These are phyloP conservation scores for Pelodiscus sinensis DNA, from an alignment of 2,113 vertebrate genomes.

Conservation along the genomic window DNA sequence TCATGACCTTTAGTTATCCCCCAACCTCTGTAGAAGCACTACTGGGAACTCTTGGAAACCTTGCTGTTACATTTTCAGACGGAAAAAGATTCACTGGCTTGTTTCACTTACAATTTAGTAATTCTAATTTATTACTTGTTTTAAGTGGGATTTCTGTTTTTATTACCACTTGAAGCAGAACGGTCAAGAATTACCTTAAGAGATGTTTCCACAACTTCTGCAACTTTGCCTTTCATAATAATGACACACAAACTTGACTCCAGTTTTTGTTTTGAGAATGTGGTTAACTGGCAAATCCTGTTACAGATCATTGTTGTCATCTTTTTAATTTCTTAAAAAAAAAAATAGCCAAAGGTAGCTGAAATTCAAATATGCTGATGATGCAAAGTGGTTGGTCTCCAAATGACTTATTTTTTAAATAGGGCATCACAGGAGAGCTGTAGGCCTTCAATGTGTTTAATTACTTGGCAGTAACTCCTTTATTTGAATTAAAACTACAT, in stretches of 20 bases:
- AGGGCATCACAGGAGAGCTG: neutral
- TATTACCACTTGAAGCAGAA: neutral
- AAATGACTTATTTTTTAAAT: neutral
- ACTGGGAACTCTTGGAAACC: neutral
- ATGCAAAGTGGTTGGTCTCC: neutral
- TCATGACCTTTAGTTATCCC: constrained; percentile 54
- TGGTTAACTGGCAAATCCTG: neutral
- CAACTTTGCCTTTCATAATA: neutral
- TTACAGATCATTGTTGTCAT: neutral
- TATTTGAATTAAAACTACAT: constrained; percentile 59
- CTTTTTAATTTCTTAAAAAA: neutral
- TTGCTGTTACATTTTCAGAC: neutral
- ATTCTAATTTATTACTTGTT: neutral
- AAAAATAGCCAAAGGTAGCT: neutral
- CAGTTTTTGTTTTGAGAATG: neutral
- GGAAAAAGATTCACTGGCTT: neutral
- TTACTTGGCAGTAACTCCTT: constrained; percentile 65
- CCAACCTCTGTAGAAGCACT: constrained; percentile 11
- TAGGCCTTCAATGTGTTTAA: constrained; percentile 52
- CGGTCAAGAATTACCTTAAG: neutral
- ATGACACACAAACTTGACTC: neutral
- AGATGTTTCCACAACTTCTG: neutral
- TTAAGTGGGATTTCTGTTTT: neutral
- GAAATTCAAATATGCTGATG: neutral
- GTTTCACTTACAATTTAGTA: neutral